Percentiles rank a stretch among this genome's conserved stretches.
Conservation (phyloP, 2,797 vertebrate genomes). For the Zalophus californianus region DNA sequence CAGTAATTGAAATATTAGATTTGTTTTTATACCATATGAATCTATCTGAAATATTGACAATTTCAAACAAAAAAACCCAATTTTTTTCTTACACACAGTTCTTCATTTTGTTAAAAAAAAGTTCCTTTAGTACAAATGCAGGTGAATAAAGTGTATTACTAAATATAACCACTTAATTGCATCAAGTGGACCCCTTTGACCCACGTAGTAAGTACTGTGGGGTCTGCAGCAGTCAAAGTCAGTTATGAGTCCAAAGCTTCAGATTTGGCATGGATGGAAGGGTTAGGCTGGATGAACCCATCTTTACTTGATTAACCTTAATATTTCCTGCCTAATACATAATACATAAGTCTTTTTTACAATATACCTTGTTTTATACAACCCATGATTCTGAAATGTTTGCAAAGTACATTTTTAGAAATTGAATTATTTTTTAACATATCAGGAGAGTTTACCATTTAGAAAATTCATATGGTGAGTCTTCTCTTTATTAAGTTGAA, state of each 20-base stretch:
- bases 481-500: slow-evolving; percentile 41
- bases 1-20: slow-evolving; percentile 59
- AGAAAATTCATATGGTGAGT: slow-evolving; percentile 35
- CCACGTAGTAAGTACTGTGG: slow-evolving; percentile 51
- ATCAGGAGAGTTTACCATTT: slow-evolving; percentile 52
- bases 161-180: slow-evolving; percentile 59
- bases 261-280: slow-evolving; percentile 68
- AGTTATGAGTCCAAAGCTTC: slow-evolving; percentile 61
- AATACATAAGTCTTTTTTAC: slow-evolving; percentile 61
- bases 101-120: slow-evolving; percentile 63
- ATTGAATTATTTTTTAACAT: slow-evolving; percentile 43
- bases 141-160: slow-evolving; percentile 62
- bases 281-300: slow-evolving; percentile 49
- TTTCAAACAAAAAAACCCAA: slow-evolving; percentile 54
- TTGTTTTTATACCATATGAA: slow-evolving; percentile 57
- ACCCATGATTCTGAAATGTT: slow-evolving; percentile 34
- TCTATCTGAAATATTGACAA: slow-evolving; percentile 57
- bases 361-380: slow-evolving; percentile 58
- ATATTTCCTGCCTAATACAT: slow-evolving; percentile 52
- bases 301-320: slow-evolving; percentile 50
- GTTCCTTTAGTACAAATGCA: slow-evolving; percentile 57
- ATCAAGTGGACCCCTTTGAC: slow-evolving; percentile 50
- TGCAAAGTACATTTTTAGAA: slow-evolving; percentile 42
- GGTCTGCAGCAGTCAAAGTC: slow-evolving; percentile 40
- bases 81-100: slow-evolving; percentile 30